Evolutionary conservation across 2,888 invertebrate genomes (phyloP), one percentile per base, ranked within the genome.

Genomic region (Timandra comae): DNA sequence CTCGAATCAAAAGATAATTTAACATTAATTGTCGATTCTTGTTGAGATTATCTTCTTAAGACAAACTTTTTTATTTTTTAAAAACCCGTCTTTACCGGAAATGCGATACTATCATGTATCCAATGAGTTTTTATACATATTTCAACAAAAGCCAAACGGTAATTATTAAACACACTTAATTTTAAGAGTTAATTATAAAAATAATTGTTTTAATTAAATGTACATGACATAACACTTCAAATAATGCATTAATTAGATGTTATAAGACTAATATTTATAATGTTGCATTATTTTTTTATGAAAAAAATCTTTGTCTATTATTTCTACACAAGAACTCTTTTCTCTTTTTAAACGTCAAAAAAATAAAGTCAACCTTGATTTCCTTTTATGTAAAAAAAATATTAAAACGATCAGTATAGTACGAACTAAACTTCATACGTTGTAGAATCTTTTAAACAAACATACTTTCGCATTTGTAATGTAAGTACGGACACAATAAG

Each of bases 101-200:
- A 75, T 64, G 72, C 61, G 80, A 82, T 82, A 72, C 64, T 63
- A 82, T 81, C 81, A 63, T 64, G 68, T 64, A 62, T 63, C 60
- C 61, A 58, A 60, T 58, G 56, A 59, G 62, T 55, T 55, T 50
- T 62, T 56, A 24, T 24, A 24, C 60, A 64, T 73, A n/a, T 74
- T 72, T 71, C 61, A 27, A 30, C 59, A 45, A 40, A 45, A 28
- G 22, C 28, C 20, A 31, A 39, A 29, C 6, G 16, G 16, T 38
- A 25, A 32, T 33, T 37, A 35, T 42, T 35, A 30, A 35, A 27
- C 16, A 28, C 30, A 29, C 34, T 39, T 24, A 33, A 28, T 31
- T 30, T 32, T 16, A 26, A 21, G 33, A 33, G 29, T 41, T 35
- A 45, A 33, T 45, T 36, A 36, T 34, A 33, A 36, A 30, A 41